phyloP scores from a whole-genome alignment of 2,113 vertebrate genomes.

The Stigmatopora argus region DNA sequence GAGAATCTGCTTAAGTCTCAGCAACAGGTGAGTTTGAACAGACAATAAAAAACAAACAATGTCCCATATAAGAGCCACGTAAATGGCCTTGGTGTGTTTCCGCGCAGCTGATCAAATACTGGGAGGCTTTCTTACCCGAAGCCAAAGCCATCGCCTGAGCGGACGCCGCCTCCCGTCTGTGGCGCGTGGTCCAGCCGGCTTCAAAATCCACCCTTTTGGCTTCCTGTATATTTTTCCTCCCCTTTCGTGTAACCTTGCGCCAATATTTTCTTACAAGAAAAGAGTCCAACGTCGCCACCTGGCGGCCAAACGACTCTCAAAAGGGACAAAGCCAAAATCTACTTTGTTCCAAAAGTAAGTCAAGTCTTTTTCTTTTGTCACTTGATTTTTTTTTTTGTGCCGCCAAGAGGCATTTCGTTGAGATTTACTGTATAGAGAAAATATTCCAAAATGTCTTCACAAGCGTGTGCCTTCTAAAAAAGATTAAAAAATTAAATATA shows the following conservation, averaged over 20 bases:
- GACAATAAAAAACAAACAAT: not conserved
- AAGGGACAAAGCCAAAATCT: conserved; percentile 40
- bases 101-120: conserved; percentile 90
- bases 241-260: conserved; percentile 75
- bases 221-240: conserved; percentile 75
- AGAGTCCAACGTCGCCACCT: conserved; percentile 36
- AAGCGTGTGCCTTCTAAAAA: conserved; percentile 50
- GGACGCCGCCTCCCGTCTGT: conserved; percentile 53
- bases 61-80: not conserved
- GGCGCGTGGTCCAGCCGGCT: too few species aligned
- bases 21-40: conserved; percentile 79
- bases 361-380: conserved; percentile 14
- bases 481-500: too few species aligned
- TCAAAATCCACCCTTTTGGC: conserved; percentile 46
- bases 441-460: conserved; percentile 3
- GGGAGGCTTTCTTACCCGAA: conserved; percentile 96
- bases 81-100: not conserved
- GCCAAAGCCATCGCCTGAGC: conserved; percentile 95
- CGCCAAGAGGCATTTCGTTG: conserved; percentile 30
- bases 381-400: conserved; percentile 12
- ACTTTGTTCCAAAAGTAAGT: not conserved
- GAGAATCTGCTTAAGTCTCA: conserved; percentile 85
- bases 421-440: not conserved
- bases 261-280: conserved; percentile 83
- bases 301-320: conserved; percentile 14